Percentiles rank a stretch among this genome's conserved stretches.
Conservation (phyloP, 2,888 invertebrate species). For the Cosmorhoe ocellata region DNA sequence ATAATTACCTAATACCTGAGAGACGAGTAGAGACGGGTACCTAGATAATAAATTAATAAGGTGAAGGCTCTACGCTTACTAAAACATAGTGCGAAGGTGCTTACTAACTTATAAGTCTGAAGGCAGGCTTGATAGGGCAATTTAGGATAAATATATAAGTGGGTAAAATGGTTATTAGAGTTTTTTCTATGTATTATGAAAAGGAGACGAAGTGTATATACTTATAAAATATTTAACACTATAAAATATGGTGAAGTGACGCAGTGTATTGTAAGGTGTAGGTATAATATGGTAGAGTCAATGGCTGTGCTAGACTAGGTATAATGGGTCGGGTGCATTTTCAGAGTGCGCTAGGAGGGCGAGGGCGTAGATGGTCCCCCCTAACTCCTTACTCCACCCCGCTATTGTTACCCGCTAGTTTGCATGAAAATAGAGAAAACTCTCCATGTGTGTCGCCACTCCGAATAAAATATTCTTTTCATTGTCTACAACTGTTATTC, state of each 20-base stretch:
- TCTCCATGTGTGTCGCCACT: constrained; percentile 71
- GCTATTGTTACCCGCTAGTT: constrained; percentile 72
- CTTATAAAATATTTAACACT: no score
- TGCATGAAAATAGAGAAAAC: constrained; percentile 76
- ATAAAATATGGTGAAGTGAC: not conserved
- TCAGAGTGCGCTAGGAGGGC: constrained; percentile 56
- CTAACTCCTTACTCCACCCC: constrained; percentile 44
- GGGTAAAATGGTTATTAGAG: no score
- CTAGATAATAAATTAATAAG: no score
- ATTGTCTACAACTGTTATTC: constrained; percentile 66
- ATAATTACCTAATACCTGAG: not conserved
- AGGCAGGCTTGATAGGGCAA: no score
- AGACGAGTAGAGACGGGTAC: not conserved
- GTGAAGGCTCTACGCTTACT: no score
- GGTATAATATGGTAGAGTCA: constrained; percentile 19
- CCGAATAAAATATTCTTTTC: constrained; percentile 75
- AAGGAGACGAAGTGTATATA: no score
- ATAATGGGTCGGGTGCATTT: constrained; percentile 52
- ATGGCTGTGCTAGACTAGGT: constrained; percentile 23
- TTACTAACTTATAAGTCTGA: no score
- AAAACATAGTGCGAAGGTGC: no score
- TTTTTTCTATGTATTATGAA: no score
- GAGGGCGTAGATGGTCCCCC: constrained; percentile 51
- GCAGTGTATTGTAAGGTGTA: constrained; percentile 1
- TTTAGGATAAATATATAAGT: no score